A percentile compares a stretch with the other conserved stretches of the same genome.
phyloP scores from a whole-genome alignment of 2,113 vertebrate species.

The Pteronura brasiliensis region DNA sequence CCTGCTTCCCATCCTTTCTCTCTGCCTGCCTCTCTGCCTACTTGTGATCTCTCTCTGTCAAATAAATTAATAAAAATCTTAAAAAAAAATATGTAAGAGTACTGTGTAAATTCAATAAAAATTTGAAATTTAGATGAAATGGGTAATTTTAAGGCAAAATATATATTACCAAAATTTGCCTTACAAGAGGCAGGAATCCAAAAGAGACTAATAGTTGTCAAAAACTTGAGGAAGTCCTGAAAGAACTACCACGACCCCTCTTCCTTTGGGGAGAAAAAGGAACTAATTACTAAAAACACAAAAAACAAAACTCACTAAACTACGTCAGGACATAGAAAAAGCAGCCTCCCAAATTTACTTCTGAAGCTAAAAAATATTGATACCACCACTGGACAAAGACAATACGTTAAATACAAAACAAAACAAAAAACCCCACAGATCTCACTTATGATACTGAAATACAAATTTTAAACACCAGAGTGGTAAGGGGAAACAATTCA shows the following conservation, averaged over 20 bases:
- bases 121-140: conserved; percentile 5
- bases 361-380: neutral
- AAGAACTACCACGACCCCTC: neutral
- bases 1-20: too few relatives aligned
- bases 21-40: too few relatives aligned
- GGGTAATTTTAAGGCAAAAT: neutral
- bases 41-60: too few relatives aligned
- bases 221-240: neutral
- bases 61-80: too few relatives aligned
- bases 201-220: neutral
- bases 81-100: neutral
- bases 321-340: neutral
- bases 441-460: neutral
- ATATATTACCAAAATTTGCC: neutral
- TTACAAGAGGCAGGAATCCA: neutral
- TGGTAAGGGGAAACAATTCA: neutral
- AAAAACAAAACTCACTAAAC: neutral
- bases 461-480: neutral
- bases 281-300: neutral
- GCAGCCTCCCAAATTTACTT: neutral
- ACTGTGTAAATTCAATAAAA: neutral
- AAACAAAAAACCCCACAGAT: neutral
- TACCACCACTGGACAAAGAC: neutral
- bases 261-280: neutral
- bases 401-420: neutral